Conservation (phyloP, 2,888 invertebrate genomes). For the Torymus auratus region DNA sequence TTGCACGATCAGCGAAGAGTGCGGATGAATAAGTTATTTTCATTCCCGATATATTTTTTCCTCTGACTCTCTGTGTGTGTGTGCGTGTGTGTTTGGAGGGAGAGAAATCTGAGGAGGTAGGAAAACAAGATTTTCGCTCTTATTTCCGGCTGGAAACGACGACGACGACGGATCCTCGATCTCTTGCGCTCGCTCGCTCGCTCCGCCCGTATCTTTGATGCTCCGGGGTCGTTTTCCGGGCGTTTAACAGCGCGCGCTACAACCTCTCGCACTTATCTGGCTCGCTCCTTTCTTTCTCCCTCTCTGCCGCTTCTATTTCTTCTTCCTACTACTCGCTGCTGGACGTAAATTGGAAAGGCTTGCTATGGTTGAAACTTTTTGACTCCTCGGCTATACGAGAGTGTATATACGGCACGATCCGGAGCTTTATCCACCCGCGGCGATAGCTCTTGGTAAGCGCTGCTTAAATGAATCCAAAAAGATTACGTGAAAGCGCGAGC, state of each 20-base stretch:
- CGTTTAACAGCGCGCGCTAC: slow-evolving; percentile 15
- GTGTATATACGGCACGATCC: too few relatives aligned
- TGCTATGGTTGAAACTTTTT: too few relatives aligned
- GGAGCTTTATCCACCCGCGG: not conserved
- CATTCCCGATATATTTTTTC: slow-evolving; percentile 13
- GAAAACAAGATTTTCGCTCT: slow-evolving; percentile 36
- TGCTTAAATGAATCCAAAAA: slow-evolving; percentile 2
- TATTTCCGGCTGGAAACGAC: slow-evolving; percentile 34
- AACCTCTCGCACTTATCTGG: slow-evolving; percentile 2
- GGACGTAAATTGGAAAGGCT: too few relatives aligned
- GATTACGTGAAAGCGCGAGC: not conserved
- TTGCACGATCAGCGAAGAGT: not conserved
- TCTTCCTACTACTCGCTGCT: not conserved
- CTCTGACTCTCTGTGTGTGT: too few relatives aligned
- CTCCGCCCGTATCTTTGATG: slow-evolving; percentile 21
- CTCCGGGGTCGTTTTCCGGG: slow-evolving; percentile 19
- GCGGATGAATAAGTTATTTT: slow-evolving; percentile 25
- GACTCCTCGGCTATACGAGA: too few relatives aligned
- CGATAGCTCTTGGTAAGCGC: not conserved
- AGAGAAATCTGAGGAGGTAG: not conserved
- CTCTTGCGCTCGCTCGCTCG: too few relatives aligned
- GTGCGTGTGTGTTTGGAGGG: not conserved
- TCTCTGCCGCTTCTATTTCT: not conserved
- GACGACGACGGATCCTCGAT: not conserved
- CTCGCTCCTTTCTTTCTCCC: not conserved